Evolutionary conservation across 30 jellyfish, hydroid and myxozoan species (phyloP), one percentile per base, ranked within the genome.

Genomic region (Aurelia sp.): DNA sequence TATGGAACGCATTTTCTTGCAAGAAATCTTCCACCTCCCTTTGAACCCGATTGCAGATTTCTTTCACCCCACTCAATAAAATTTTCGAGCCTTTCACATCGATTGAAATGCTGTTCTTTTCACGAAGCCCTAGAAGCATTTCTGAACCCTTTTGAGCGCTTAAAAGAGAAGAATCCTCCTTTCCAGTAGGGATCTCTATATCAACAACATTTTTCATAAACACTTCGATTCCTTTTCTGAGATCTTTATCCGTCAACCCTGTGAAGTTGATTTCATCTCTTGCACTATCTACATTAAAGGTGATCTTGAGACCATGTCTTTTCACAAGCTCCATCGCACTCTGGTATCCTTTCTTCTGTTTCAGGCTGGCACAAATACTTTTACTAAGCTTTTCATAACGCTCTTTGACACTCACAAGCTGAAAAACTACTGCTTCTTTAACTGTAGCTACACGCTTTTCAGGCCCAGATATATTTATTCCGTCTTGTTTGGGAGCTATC

Each of bases 131-230:
- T 4, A 44, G 66, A 30, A 76, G 76, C 15, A 23, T 16, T 17
- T 31, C 40, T 30, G 65, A 35, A 20, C 78, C 87, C 9, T 3
- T 40, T 59, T 58, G 64, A 30, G 68, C 74, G 5, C n/a, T 33
- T 11, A 76, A 12, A 12, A 76, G 53, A 23, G 87, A 33, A 19
- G 65, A 57, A 52, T 76, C 77, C 16, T 13, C 20, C 3, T 59
- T 47, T 10, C 41, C 40, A 6, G 62, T 55, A 16, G 27, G 66
- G 22, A 76, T 17, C 19, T 44, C 27, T 13, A 11, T 19, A 22
- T 76, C 87, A 18, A 13, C 66, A 31, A 76, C 64, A 58, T 18
- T 61, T 13, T 58, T 8, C 65, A 55, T 76, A 59, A 76, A 76
- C 31, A 11, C 21, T 13, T 76, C 87, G 19, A 76, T 76, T 58